phyloP scores from a whole-genome alignment of 2,888 invertebrate species.

The Parnassius apollo region DNA sequence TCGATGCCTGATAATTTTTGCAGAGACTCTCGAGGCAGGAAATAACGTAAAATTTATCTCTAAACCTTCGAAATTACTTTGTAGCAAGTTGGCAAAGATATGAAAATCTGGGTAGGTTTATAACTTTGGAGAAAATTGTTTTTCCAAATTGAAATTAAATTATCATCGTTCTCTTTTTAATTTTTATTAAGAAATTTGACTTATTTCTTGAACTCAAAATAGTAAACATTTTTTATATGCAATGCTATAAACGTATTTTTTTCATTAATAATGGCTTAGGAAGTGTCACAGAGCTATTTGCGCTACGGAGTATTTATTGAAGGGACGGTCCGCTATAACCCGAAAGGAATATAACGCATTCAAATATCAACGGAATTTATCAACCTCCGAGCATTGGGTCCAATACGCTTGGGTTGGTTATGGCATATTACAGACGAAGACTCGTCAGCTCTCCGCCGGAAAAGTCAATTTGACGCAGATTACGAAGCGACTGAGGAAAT shows the following conservation, averaged over 20 bases:
- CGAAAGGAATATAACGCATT: conserved; percentile 72
- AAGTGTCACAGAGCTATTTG: conserved; percentile 53
- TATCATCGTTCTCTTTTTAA: conserved; percentile 53
- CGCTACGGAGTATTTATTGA: conserved; percentile 60
- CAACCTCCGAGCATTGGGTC: conserved; percentile 67
- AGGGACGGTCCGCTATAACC: conserved; percentile 59
- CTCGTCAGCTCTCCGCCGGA: conserved; percentile 73
- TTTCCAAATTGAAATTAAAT: conserved; percentile 55
- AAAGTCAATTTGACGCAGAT: conserved; percentile 78
- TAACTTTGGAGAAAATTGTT: conserved; percentile 72
- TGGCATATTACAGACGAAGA: conserved; percentile 71
- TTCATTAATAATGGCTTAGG: conserved; percentile 62
- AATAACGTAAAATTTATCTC: conserved; percentile 77
- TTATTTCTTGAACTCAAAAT: conserved; percentile 21
- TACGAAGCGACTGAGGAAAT: conserved; percentile 61
- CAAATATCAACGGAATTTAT: conserved; percentile 78
- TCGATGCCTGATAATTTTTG: conserved; percentile 76
- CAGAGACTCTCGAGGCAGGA: conserved; percentile 67
- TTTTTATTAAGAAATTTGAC: conserved; percentile 21
- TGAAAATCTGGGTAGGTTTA: conserved; percentile 74
- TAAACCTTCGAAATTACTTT: conserved; percentile 73
- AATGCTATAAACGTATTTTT: conserved; percentile 33
- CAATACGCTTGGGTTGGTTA: conserved; percentile 77
- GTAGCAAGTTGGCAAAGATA: conserved; percentile 68
- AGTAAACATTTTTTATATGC: conserved; percentile 13